These are phyloP conservation scores for Brachionus sp. DNA, from an alignment of 1,140 invertebrate species.

Conservation along the genomic window DNA sequence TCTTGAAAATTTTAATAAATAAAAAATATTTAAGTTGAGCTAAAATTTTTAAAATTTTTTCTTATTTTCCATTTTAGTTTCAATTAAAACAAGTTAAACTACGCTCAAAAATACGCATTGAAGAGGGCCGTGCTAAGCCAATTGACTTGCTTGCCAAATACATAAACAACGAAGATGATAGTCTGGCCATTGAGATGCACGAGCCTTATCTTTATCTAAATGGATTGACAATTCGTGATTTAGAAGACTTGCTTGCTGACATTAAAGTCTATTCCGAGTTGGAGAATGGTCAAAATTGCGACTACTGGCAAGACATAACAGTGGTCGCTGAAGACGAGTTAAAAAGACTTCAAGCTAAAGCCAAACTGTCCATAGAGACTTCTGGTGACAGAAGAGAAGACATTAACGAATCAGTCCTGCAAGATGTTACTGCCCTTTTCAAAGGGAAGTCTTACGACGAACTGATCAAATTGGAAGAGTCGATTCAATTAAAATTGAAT, in stretches of 20 bases:
- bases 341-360: conserved; percentile 72
- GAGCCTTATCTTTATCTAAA: conserved; percentile 94
- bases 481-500: conserved; percentile 75
- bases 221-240: conserved; percentile 80
- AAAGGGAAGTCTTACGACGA: conserved; percentile 87
- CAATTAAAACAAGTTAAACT: conserved; percentile 65
- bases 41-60: conserved; percentile 1
- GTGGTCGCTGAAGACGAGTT: conserved; percentile 93
- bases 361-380: conserved; percentile 54
- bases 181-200: conserved; percentile 83
- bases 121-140: conserved; percentile 91
- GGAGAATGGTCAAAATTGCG: conserved; percentile 73
- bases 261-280: conserved; percentile 72
- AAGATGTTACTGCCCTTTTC: conserved; percentile 83
- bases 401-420: conserved; percentile 84
- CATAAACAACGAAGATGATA: conserved; percentile 80
- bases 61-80: conserved; percentile 49
- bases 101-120: conserved; percentile 86
- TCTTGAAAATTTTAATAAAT: conserved; percentile 48
- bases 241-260: conserved; percentile 95
- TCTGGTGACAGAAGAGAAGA: conserved; percentile 73
- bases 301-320: conserved; percentile 95
- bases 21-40: conserved; percentile 48
- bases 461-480: conserved; percentile 73
- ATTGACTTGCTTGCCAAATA: conserved; percentile 96